A percentile compares a stretch with the other conserved stretches of the same genome.
phyloP scores from a whole-genome alignment of 2,113 vertebrate genomes.

The Pomatostomus ruficeps region DNA sequence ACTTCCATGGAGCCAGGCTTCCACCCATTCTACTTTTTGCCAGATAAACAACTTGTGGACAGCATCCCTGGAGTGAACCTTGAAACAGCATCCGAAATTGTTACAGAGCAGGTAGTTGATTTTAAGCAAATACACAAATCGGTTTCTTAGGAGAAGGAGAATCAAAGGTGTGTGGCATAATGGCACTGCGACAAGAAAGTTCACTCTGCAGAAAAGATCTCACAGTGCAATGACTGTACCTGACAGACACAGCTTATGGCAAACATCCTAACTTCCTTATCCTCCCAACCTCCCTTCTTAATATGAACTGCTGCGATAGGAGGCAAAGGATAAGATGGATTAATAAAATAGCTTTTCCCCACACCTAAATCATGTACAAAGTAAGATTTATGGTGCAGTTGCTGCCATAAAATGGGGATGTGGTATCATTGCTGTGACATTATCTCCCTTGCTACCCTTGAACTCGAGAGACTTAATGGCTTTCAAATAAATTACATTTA shows the following conservation, averaged over 20 bases:
- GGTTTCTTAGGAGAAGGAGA: neutral
- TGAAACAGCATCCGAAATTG: neutral
- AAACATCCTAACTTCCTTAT: neutral
- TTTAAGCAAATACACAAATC: neutral
- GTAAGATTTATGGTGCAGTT: constrained; percentile 33
- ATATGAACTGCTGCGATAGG: constrained; percentile 5
- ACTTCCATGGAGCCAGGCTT: fast-evolving
- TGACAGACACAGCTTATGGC: neutral
- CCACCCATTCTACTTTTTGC: neutral
- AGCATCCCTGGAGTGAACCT: neutral
- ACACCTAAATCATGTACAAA: constrained; percentile 57
- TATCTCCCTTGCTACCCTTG: constrained; percentile 66
- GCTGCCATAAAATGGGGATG: constrained; percentile 64
- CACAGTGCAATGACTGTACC: neutral
- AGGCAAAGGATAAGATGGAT: constrained; percentile 64
- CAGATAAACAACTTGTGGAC: neutral
- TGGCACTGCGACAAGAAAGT: neutral
- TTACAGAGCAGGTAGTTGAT: neutral
- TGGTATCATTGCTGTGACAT: constrained; percentile 33
- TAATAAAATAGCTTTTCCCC: constrained; percentile 53
- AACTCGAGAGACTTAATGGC: constrained; percentile 62
- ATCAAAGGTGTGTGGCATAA: neutral
- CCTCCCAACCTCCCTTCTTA: neutral
- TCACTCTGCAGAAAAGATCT: neutral
- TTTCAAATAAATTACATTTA: constrained; percentile 68